Conservation (phyloP, 2,113 vertebrate genomes). For the Axis porcinus region DNA sequence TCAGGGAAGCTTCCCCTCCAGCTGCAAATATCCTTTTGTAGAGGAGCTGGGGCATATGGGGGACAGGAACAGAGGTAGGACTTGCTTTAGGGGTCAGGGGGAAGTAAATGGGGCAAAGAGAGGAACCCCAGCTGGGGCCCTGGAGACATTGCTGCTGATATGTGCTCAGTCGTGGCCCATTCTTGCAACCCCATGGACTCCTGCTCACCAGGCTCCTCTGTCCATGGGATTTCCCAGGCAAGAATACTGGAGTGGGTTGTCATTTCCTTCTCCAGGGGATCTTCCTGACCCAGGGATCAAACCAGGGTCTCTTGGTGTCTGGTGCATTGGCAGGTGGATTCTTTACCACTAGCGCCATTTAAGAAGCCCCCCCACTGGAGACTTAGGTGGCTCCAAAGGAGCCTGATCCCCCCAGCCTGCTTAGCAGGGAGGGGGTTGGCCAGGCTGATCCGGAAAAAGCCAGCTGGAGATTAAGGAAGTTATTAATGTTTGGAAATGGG, state of each 20-base stretch:
- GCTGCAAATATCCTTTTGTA: not conserved
- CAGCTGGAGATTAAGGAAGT: conserved; percentile 64
- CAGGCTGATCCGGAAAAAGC: conserved; percentile 44
- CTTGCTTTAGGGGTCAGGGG: not conserved
- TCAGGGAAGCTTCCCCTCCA: not conserved
- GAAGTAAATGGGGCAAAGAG: not conserved
- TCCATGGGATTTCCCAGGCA: not conserved
- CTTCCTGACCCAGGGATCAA: not conserved
- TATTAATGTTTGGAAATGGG: conserved; percentile 67
- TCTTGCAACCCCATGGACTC: not conserved
- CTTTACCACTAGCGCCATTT: not conserved
- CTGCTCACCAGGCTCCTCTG: not conserved
- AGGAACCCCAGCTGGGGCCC: not conserved
- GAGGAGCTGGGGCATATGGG: not conserved
- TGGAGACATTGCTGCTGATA: not conserved
- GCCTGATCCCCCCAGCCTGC: not conserved
- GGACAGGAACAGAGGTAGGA: not conserved
- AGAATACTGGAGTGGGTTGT: not conserved
- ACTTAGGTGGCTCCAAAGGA: not conserved
- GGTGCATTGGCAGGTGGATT: not conserved
- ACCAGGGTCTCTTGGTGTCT: not conserved
- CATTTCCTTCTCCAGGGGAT: not conserved
- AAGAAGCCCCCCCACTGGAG: not conserved
- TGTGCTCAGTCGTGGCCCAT: not conserved
- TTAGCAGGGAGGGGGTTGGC: not conserved